Evolutionary conservation across 2,113 vertebrate species (phyloP).

Genomic region (Emydura subglobosa): DNA sequence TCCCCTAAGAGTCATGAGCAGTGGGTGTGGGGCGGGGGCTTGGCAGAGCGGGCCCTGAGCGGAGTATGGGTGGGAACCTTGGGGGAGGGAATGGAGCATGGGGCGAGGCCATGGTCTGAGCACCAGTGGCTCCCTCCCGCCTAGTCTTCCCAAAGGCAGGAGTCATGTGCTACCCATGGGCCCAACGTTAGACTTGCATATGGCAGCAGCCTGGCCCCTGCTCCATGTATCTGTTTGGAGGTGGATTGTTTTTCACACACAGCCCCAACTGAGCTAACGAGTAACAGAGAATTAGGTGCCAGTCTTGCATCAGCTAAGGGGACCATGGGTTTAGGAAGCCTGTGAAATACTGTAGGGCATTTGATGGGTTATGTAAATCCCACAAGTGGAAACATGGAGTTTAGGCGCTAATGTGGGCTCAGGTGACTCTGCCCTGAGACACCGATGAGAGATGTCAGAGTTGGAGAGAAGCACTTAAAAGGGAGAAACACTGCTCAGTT

Average conservation of each 20-base stretch:
- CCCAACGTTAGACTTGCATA: neutral
- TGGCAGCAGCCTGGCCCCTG: neutral
- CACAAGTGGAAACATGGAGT: neutral
- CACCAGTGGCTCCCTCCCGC: too few species aligned
- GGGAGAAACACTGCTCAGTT: neutral
- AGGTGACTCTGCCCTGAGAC: neutral
- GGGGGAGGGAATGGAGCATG: too few species aligned
- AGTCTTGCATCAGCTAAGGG: neutral
- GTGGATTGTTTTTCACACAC: fast-evolving
- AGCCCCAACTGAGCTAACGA: neutral
- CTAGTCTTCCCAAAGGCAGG: too few species aligned
- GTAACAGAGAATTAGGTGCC: neutral
- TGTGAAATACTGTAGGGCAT: fast-evolving
- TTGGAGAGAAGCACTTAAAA: neutral
- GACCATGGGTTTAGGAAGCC: fast-evolving
- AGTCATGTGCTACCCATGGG: neutral
- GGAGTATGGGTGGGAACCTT: too few species aligned
- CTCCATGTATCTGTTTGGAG: neutral
- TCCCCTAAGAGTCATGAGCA: too few species aligned
- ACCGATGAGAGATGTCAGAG: neutral
- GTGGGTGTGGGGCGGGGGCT: too few species aligned
- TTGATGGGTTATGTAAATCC: neutral
- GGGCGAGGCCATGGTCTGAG: too few species aligned
- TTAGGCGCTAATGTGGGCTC: neutral
- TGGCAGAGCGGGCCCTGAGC: too few species aligned